phyloP scores from a whole-genome alignment of 2,113 vertebrate genomes.

The Accipiter cooperii region DNA sequence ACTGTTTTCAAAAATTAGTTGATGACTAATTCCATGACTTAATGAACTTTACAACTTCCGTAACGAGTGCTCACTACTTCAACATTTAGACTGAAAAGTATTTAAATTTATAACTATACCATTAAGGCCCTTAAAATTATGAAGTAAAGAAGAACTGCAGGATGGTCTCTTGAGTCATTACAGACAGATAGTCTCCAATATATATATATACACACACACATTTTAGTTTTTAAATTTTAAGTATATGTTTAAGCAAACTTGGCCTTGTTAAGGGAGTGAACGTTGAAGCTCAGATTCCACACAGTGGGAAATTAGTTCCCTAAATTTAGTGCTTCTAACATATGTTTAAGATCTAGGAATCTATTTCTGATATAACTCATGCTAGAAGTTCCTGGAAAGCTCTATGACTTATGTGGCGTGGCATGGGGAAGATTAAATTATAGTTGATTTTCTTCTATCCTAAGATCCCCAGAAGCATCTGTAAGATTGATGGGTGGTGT shows the following conservation, averaged over 20 bases:
- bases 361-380: slow-evolving; percentile 28
- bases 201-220: not conserved
- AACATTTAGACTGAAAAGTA: not conserved
- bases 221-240: not conserved
- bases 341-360: slow-evolving; percentile 50
- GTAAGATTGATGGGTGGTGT: not conserved
- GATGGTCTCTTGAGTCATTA: not conserved
- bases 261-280: not conserved
- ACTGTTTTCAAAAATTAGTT: not conserved
- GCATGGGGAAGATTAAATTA: slow-evolving; percentile 29
- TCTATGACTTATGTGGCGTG: not conserved
- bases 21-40: not conserved
- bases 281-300: not conserved
- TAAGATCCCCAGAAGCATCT: slow-evolving; percentile 5
- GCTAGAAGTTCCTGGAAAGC: slow-evolving; percentile 41
- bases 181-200: not conserved
- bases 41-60: not conserved
- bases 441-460: slow-evolving; percentile 29
- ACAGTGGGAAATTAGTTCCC: not conserved
- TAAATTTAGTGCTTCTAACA: slow-evolving; percentile 41
- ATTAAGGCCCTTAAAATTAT: not conserved
- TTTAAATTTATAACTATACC: not conserved
- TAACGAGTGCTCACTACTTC: not conserved
- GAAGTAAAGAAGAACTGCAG: not conserved
- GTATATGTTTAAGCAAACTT: not conserved